These are phyloP conservation scores for Sclerodermus sp. DNA, from an alignment of 2,888 invertebrate species.

Conservation along the genomic window DNA sequence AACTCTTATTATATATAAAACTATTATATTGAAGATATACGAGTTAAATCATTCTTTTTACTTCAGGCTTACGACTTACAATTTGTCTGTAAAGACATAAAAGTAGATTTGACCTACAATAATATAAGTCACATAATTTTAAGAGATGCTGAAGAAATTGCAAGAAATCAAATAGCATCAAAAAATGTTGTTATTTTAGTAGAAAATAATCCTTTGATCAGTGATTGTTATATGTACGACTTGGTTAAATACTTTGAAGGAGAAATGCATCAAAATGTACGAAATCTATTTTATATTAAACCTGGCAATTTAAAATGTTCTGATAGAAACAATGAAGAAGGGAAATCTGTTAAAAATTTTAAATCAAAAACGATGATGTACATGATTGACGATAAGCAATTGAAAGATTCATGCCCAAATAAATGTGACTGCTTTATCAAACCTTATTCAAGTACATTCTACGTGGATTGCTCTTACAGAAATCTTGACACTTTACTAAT, in stretches of 20 bases:
- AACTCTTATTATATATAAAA: too few relatives aligned
- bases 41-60: slow-evolving; percentile 1
- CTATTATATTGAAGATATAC: background rate
- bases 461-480: slow-evolving; percentile 62
- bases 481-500: slow-evolving; percentile 46
- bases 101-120: slow-evolving; percentile 62
- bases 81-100: slow-evolving; percentile 45
- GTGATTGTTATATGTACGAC: slow-evolving; percentile 64
- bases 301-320: slow-evolving; percentile 59
- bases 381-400: slow-evolving; percentile 43
- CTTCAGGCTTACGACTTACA: slow-evolving; percentile 34
- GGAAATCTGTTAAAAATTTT: slow-evolving; percentile 47
- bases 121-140: slow-evolving; percentile 60
- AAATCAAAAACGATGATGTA: slow-evolving; percentile 60
- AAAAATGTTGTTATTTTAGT: slow-evolving; percentile 55
- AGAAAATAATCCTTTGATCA: slow-evolving; percentile 65
- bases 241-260: slow-evolving; percentile 62
- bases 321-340: slow-evolving; percentile 46
- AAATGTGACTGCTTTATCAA: slow-evolving; percentile 61
- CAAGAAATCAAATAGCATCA: slow-evolving; percentile 18
- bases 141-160: slow-evolving; percentile 37
- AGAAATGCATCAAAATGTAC: slow-evolving; percentile 50
- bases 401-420: slow-evolving; percentile 56
- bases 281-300: slow-evolving; percentile 52
- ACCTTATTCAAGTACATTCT: slow-evolving; percentile 56